Percentiles rank a stretch among this genome's conserved stretches.
phyloP scores from a whole-genome alignment of 2,888 invertebrate species.

The Cephus pygmeus region DNA sequence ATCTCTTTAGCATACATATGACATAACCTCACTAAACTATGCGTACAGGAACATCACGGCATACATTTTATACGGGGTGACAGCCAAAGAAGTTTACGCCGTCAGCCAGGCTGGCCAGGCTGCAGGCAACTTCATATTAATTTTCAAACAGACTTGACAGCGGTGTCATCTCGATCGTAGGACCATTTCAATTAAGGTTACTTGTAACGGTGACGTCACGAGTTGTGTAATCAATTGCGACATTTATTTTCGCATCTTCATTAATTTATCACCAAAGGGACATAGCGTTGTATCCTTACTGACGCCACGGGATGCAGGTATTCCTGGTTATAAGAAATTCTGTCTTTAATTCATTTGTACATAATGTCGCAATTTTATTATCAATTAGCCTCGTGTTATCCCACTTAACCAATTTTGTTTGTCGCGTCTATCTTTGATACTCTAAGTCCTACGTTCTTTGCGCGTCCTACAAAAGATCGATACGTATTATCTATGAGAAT shows the following conservation, averaged over 20 bases:
- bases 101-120: constrained; percentile 23
- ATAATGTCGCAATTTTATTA: background rate
- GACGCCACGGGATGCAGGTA: background rate
- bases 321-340: background rate
- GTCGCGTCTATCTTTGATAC: background rate
- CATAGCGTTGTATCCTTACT: background rate
- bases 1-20: background rate
- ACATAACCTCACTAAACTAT: background rate
- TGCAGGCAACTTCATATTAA: constrained; percentile 1
- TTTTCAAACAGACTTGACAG: background rate
- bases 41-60: background rate
- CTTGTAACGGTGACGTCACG: background rate
- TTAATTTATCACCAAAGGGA: background rate
- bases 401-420: background rate
- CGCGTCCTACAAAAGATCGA: background rate
- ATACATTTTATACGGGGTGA: constrained; percentile 13
- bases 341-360: background rate
- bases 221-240: background rate
- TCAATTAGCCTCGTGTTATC: background rate
- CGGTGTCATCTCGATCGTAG: background rate
- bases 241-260: background rate
- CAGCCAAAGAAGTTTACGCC: constrained; percentile 19
- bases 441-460: background rate
- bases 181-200: background rate
- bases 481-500: background rate